Base-by-base conservation (phyloP, 2,113 vertebrate species). In the Paracanthobrama guichenoti region DNA sequence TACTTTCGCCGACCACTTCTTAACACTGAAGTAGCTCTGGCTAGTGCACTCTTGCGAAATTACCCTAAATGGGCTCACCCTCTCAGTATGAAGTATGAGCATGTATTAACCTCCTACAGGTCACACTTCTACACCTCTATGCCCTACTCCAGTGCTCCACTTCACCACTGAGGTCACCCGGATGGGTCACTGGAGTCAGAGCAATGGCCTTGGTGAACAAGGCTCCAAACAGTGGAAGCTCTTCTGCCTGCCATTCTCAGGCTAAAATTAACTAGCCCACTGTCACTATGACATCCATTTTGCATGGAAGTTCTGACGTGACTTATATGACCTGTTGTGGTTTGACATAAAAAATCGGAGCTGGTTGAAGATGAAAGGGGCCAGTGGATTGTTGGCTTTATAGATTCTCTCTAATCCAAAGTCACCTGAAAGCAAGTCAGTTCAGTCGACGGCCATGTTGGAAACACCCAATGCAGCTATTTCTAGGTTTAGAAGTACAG, bases 1-100 rank as follows among this genome's bases (percentile, higher is more conserved):
- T 79, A 44, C 81, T 85, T 78, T 50, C 69, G 16, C 48, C 48
- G n/a, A 46, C 39, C 81, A 83, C 84, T 77, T 87, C 80, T 80
- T 73, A 60, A 81, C 66, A 64, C 48, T 85, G 69, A 85, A 85
- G 87, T 85, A 85, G 76, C 87, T 89, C 79, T 24, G 71, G 69
- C 85, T 59, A 55, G 75, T 48, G 74, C 83, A 84, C 88, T 84
- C 81, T 53, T 79, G 84, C 48, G 24, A 88, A 90, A 90, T 87
- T 84, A 86, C 44, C 82, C 86, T 88, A 86, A 87, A 85, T 89
- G 79, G 85, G 57, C 66, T 89, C 60, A 42, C 26, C 82, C 78
- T 86, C 84, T 84, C 67, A 78, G 77, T 31, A 50, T 86, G 78
- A 82, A 85, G 84, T 82, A 86, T 22, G 57, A 75, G 50, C 79